Evolutionary conservation across 2,888 invertebrate species (phyloP).

Genomic region (Athalia cordata): DNA sequence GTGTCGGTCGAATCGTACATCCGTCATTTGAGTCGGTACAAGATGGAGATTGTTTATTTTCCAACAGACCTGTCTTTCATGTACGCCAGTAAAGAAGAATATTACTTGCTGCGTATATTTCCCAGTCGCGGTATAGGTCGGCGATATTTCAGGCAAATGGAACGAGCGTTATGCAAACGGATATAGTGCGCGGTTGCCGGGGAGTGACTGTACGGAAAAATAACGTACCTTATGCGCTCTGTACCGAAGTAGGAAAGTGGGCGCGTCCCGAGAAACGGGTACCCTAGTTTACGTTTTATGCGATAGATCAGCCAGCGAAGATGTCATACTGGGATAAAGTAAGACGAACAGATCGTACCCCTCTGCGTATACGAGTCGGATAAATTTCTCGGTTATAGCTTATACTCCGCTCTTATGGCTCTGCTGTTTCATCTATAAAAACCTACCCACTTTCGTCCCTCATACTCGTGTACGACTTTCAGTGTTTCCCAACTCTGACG

Average conservation of each 20-base stretch:
- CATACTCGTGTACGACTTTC: not conserved
- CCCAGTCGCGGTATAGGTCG: conserved; percentile 58
- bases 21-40: not conserved
- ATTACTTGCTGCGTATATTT: conserved; percentile 48
- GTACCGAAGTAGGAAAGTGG: conserved; percentile 40
- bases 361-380: conserved; percentile 64
- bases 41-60: conserved; percentile 42
- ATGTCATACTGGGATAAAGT: conserved; percentile 72
- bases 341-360: conserved; percentile 71
- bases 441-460: conserved; percentile 37
- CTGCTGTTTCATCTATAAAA: conserved; percentile 66
- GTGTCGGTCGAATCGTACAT: not conserved
- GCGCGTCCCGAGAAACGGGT: conserved; percentile 70
- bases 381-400: conserved; percentile 69
- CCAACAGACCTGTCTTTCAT: conserved; percentile 44
- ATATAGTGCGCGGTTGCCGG: not conserved
- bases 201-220: conserved; percentile 33
- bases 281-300: conserved; percentile 73
- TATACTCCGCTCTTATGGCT: conserved; percentile 55
- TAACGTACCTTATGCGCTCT: not conserved
- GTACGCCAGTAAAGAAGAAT: conserved; percentile 43
- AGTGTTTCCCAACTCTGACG: conserved; percentile 11
- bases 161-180: conserved; percentile 47
- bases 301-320: conserved; percentile 72
- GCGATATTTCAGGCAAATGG: conserved; percentile 66